phyloP scores from a whole-genome alignment of 1,140 invertebrate species.

The Aphelinus atriplicis region DNA sequence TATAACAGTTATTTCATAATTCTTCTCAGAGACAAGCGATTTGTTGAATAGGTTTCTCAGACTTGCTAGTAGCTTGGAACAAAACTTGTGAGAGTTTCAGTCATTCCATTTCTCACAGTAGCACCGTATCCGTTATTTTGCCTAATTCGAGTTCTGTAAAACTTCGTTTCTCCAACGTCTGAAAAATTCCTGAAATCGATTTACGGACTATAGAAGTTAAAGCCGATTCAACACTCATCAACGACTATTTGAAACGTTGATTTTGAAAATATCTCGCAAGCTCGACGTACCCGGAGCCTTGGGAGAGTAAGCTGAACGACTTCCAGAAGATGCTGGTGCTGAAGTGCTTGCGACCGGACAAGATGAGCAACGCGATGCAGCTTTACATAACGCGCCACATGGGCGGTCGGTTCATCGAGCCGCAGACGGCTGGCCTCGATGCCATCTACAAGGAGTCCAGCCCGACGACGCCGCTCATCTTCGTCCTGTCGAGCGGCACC shows the following conservation, averaged over 20 bases:
- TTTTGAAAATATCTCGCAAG: background rate
- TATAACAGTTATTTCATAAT: no score
- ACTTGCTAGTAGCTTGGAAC: no score
- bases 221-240: background rate
- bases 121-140: no score
- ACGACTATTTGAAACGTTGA: background rate
- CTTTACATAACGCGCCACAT: slow-evolving; percentile 70
- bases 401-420: slow-evolving; percentile 74
- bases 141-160: no score
- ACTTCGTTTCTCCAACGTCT: background rate
- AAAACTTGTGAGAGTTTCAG: no score
- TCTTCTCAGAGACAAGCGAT: no score
- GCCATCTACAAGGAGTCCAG: slow-evolving; percentile 74
- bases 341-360: slow-evolving; percentile 79
- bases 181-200: background rate
- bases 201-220: no score
- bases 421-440: slow-evolving; percentile 73
- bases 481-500: slow-evolving; percentile 77
- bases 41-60: no score
- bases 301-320: slow-evolving; percentile 66
- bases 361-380: slow-evolving; percentile 77
- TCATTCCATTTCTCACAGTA: no score
- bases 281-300: slow-evolving; percentile 33
- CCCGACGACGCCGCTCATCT: slow-evolving; percentile 72
- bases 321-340: slow-evolving; percentile 79